Conservation (phyloP, 2,113 vertebrate species). For the Acrocephalus arundinaceus region DNA sequence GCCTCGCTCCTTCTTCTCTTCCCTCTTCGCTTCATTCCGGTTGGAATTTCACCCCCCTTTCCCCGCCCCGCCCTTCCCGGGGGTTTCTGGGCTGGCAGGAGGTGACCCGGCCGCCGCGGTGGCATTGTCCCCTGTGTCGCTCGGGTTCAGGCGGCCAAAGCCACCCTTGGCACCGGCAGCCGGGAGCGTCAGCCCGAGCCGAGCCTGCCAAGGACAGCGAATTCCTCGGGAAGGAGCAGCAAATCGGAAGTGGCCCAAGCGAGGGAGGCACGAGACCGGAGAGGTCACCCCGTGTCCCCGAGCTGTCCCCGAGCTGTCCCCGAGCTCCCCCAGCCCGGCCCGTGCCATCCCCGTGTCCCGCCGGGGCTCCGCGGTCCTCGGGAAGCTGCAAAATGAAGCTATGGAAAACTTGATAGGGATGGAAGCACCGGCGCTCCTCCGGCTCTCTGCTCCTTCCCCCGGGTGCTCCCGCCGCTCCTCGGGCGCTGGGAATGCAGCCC, state of each 20-base stretch:
- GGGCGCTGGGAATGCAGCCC: fast-evolving
- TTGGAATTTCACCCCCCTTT: not conserved
- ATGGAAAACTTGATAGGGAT: not conserved
- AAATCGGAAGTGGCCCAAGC: constrained; percentile 6
- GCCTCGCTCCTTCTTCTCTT: not conserved
- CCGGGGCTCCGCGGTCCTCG: not conserved
- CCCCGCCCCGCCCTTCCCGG: fast-evolving
- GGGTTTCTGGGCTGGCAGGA: not conserved
- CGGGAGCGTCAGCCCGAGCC: not conserved
- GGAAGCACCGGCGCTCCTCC: not conserved
- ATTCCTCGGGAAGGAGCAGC: constrained; percentile 61
- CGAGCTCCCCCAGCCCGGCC: not conserved
- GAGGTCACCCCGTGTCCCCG: not conserved
- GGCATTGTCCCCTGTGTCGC: not conserved
- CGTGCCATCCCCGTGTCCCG: fast-evolving
- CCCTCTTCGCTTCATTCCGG: not conserved
- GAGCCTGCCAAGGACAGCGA: constrained; percentile 49
- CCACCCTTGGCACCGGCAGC: constrained; percentile 6
- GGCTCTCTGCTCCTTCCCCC: not conserved
- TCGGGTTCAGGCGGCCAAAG: not conserved
- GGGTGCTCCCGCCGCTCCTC: not conserved
- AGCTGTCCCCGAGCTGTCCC: not conserved
- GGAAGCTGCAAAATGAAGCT: not conserved
- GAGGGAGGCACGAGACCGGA: constrained; percentile 37
- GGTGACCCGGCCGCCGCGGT: not conserved